Conservation (phyloP, 2,797 vertebrate species). For the Megalops cyprinoides region DNA sequence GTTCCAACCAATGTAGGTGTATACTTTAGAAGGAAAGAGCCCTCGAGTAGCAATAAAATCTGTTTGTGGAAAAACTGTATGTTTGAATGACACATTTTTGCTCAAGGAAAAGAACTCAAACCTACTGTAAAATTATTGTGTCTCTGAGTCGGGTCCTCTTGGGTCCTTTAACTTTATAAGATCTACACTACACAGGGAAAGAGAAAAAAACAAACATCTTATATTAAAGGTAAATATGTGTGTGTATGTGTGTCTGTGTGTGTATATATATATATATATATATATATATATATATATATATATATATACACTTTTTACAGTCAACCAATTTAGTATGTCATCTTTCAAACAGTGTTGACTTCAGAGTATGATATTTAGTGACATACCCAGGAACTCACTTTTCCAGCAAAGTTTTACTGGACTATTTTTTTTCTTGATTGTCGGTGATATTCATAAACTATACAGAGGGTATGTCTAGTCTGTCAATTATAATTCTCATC, state of each 20-base stretch:
- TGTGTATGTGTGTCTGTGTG: too few species aligned
- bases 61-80: constrained; percentile 70
- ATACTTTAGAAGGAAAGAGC: constrained; percentile 55
- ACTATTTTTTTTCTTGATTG: constrained; percentile 21
- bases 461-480: too few species aligned
- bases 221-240: constrained; percentile 70
- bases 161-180: constrained; percentile 68
- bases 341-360: constrained; percentile 25
- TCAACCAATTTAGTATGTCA: background rate
- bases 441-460: background rate
- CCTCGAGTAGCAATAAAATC: constrained; percentile 74
- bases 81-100: constrained; percentile 72
- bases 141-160: constrained; percentile 62
- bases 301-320: too few species aligned
- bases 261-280: too few species aligned
- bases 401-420: constrained; percentile 36
- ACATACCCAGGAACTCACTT: constrained; percentile 49
- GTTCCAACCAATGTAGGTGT: constrained; percentile 40
- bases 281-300: too few species aligned
- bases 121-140: constrained; percentile 46
- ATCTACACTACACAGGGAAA: constrained; percentile 53
- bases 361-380: constrained; percentile 40
- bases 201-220: constrained; percentile 34
- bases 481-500: too few species aligned
- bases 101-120: constrained; percentile 62